phyloP scores from a whole-genome alignment of 1,140 invertebrate species.

The Caerostris extrusa region DNA sequence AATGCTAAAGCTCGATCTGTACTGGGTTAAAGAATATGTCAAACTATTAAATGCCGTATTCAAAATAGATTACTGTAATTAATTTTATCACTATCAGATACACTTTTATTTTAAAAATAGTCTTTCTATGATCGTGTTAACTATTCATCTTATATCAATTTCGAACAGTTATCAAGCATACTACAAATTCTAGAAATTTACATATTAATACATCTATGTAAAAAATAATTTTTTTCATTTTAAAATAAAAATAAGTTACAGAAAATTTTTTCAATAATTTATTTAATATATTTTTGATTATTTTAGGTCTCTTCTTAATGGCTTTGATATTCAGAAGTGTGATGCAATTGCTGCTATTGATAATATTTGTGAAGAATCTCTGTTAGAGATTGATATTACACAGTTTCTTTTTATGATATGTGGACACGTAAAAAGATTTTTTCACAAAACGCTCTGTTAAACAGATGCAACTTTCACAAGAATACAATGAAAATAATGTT shows the following conservation, averaged over 20 bases:
- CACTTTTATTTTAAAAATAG: too few relatives aligned
- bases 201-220: neutral
- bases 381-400: constrained; percentile 88
- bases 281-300: constrained; percentile 57
- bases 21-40: too few relatives aligned
- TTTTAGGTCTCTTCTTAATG: constrained; percentile 86
- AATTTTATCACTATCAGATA: too few relatives aligned
- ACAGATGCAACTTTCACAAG: constrained; percentile 64
- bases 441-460: constrained; percentile 78
- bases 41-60: too few relatives aligned
- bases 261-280: neutral
- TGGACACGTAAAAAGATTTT: constrained; percentile 84
- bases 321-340: constrained; percentile 84
- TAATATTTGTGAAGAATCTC: constrained; percentile 86
- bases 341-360: constrained; percentile 89
- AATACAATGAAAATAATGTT: constrained; percentile 23
- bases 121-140: too few relatives aligned
- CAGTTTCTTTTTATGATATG: constrained; percentile 85
- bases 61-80: too few relatives aligned
- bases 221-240: neutral
- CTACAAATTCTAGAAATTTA: too few relatives aligned
- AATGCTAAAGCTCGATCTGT: too few relatives aligned
- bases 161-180: too few relatives aligned
- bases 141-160: too few relatives aligned
- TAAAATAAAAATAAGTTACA: neutral